Evolutionary conservation across 2,888 invertebrate genomes (phyloP), one percentile per base, ranked within the genome.

Genomic region (Aphidoletes aphidimyza): DNA sequence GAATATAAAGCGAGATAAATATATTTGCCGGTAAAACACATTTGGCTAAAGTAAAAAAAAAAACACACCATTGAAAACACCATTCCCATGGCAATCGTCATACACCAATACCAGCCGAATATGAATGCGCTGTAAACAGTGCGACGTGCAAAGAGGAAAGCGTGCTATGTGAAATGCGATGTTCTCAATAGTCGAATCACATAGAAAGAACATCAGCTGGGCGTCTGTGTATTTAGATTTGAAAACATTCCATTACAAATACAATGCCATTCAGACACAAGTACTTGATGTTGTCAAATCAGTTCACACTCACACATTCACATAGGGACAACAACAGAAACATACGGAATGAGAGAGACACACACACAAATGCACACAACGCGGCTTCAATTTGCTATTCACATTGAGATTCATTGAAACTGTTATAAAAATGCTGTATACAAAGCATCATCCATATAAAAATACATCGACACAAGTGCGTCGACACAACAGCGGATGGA

Each of bases 71-170:
- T 54, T 54, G 54, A 54, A 54, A 6, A 17, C 2, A 30, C 14
- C 69, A 69, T 69, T 69, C 69, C 69, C 69, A 69, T 69, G 69
- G 69, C 34, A 69, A 69, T 69, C 14, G 69, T 47, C n/a, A 47
- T 26, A 54, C 54, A 54, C 54, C 54, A 54, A 54, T 26, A 54
- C 54, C 11, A 6, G 26, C 6, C 54, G 19, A 2, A 26, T 26
- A 54, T 11, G 22, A 3, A 54, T 6, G 1, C 34, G n/a, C n/a
- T n/a, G n/a, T n/a, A n/a, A n/a, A n/a, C n/a, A n/a, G n/a, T n/a
- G n/a, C n/a, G n/a, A 30, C 34, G 69, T 30, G 14, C 69, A 69
- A 14, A 14, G 30, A 30, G 14, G 14, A 30, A 69, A 69, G 30
- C 34, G 69, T 6, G 34, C 30, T 30, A 54, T 26, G 26, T 54